Conservation (phyloP, 2,888 invertebrate species). For the Lypha dubia region DNA sequence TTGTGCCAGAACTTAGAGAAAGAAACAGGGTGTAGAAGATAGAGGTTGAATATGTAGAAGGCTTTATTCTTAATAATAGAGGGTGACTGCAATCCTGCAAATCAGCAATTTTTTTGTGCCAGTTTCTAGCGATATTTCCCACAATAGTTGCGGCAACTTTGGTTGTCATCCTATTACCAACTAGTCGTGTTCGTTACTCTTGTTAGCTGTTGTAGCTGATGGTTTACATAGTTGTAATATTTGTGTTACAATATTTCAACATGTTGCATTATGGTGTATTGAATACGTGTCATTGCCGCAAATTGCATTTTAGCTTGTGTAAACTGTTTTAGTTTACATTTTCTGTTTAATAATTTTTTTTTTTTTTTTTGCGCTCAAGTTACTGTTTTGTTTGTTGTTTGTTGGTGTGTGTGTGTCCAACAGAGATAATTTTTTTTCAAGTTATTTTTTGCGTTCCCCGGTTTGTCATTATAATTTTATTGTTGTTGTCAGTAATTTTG, state of each 20-base stretch:
- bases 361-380: too few relatives aligned
- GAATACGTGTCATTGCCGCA: constrained; percentile 71
- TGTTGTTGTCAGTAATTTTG: constrained; percentile 36
- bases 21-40: too few relatives aligned
- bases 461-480: constrained; percentile 56
- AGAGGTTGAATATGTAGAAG: too few relatives aligned
- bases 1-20: too few relatives aligned
- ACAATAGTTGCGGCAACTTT: background rate
- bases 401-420: constrained; percentile 13
- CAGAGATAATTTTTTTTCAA: background rate
- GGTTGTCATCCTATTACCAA: constrained; percentile 29
- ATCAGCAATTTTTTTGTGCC: too few relatives aligned
- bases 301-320: constrained; percentile 72
- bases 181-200: background rate
- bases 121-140: background rate
- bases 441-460: constrained; percentile 15
- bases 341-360: constrained; percentile 3
- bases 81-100: too few relatives aligned
- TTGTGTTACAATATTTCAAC: constrained; percentile 69
- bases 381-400: background rate
- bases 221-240: constrained; percentile 64
- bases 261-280: constrained; percentile 72
- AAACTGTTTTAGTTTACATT: constrained; percentile 53
- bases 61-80: too few relatives aligned
- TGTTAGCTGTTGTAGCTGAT: constrained; percentile 39